phyloP scores from a whole-genome alignment of 2,113 vertebrate genomes.

The Ptychochromis oligacanthus region DNA sequence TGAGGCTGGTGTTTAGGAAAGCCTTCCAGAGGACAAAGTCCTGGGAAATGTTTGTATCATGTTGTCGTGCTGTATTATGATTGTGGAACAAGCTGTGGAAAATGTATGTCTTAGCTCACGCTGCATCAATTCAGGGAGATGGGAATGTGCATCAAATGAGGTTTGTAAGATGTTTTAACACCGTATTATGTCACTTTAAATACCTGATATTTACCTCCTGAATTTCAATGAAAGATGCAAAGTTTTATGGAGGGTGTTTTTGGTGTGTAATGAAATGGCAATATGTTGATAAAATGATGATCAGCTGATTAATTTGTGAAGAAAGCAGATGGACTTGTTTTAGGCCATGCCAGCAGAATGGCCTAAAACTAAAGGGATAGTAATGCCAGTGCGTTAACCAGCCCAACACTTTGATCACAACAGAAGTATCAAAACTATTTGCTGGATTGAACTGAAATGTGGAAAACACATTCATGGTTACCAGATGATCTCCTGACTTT shows the following conservation, averaged over 20 bases:
- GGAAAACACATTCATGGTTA: background rate
- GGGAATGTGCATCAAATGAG: constrained; percentile 12
- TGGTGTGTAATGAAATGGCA: background rate
- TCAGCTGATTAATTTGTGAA: background rate
- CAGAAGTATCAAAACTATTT: background rate
- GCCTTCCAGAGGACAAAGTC: constrained; percentile 67
- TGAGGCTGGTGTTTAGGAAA: constrained; percentile 73
- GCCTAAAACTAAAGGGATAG: background rate
- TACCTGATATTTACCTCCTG: background rate
- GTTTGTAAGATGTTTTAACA: constrained; percentile 10
- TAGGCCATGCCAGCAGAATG: no score
- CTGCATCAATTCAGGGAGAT: constrained; percentile 19
- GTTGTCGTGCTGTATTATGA: constrained; percentile 60
- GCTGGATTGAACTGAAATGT: background rate
- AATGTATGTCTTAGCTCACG: constrained; percentile 38
- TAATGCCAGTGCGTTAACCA: background rate
- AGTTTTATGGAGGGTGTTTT: background rate
- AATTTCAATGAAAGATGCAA: background rate
- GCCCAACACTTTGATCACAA: background rate
- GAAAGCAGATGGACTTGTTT: background rate
- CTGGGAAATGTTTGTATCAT: constrained; percentile 72
- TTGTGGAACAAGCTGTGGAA: constrained; percentile 57
- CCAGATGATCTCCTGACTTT: background rate
- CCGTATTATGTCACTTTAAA: background rate
- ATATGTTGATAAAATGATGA: background rate